phyloP scores from a whole-genome alignment of 2,888 invertebrate genomes.

The Xestia sexstrigata region DNA sequence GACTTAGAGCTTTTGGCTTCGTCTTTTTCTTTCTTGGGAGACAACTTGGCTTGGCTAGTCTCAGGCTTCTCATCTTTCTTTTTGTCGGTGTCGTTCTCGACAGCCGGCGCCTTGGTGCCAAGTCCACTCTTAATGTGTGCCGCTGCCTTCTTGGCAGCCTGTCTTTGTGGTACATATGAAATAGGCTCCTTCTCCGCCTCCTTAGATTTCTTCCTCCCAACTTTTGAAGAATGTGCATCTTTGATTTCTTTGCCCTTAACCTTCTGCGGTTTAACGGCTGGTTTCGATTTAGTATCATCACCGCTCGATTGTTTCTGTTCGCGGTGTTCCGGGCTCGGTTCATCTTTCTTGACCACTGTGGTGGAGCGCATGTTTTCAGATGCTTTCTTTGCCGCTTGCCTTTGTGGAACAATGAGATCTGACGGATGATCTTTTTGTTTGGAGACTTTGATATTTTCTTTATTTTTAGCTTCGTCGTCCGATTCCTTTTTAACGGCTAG shows the following conservation, averaged over 20 bases:
- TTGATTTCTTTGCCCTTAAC: constrained; percentile 86
- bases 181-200: constrained; percentile 93
- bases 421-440: constrained; percentile 92
- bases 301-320: constrained; percentile 76
- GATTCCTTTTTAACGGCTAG: constrained; percentile 76
- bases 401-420: constrained; percentile 96
- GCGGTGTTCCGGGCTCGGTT: constrained; percentile 71
- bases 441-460: constrained; percentile 86
- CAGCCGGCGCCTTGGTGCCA: constrained; percentile 88
- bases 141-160: constrained; percentile 97
- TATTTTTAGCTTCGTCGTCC: constrained; percentile 88
- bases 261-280: constrained; percentile 78
- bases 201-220: constrained; percentile 89
- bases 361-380: constrained; percentile 96
- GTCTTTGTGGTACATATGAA: constrained; percentile 96
- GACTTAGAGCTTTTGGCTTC: constrained; percentile 80
- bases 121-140: constrained; percentile 96
- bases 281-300: constrained; percentile 82
- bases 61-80: constrained; percentile 84
- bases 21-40: constrained; percentile 89
- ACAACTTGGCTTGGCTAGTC: constrained; percentile 70
- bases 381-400: constrained; percentile 97
- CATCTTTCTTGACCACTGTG: constrained; percentile 88
- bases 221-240: constrained; percentile 79
- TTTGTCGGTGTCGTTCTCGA: constrained; percentile 83